Evolutionary conservation across 2,888 invertebrate genomes (phyloP), one percentile per base, ranked within the genome.

Genomic region (Thera obeliscata): DNA sequence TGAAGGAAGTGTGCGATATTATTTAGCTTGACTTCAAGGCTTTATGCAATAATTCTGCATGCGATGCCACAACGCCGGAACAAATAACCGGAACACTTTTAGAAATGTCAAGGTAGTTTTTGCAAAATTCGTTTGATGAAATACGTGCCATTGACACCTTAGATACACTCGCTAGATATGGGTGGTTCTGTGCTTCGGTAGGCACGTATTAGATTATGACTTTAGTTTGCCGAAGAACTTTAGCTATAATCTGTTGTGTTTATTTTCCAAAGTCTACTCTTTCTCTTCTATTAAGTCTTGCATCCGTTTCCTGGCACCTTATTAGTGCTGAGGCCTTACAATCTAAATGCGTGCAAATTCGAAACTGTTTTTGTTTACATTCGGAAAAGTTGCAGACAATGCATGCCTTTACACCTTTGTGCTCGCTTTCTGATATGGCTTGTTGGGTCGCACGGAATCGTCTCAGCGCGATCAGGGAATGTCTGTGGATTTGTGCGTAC

Each of bases 301-400:
- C 50, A 50, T 50, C 2, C 50, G 33, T 33, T 9, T 52, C 33
- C 52, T 22, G 43, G 43, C 43, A 46, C 9, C 9, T 46, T 7
- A 9, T 46, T 9, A 46, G 6, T 46, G 9, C 9, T 46, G 2
- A 46, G 43, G 2, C 9, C 9, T 9, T 9, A 46, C 2, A 46
- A 2, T 9, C 2, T 3, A 9, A 9, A 9, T 46, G 2, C 58
- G 50, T 57, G 62, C 52, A 62, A 64, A 67, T 69, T 64, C 9
- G 36, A 46, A 50, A 5, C 54, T 69, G 71, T 69, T 71, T 60
- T 50, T 69, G 71, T 69, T 71, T 60, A 62, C 65, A 54, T 36
- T 33, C 41, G 38, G 61, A 46, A 56, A 66, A 52, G 41, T 54
- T n/a, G 43, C 61, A 56, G 54, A 73, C 71, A 73, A 71, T 69